Conservation (phyloP, 2,113 vertebrate species). For the Microcebus ravelobensis region DNA sequence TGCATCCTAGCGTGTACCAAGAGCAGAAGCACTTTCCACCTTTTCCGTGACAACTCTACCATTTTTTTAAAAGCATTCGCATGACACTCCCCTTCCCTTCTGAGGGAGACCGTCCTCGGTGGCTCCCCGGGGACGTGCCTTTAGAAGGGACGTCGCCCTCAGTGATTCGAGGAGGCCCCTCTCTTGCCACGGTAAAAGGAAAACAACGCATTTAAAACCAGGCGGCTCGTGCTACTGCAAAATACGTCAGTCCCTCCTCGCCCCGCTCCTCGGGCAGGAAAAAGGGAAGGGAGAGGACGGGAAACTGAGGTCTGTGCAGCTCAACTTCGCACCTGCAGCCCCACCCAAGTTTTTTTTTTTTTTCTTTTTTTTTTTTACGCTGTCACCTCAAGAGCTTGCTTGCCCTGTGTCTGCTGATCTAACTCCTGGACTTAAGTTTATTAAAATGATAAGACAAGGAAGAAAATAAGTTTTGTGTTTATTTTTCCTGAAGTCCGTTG, state of each 20-base stretch:
- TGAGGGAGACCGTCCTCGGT: not conserved
- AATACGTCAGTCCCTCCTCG: not conserved
- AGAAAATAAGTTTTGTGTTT: not conserved
- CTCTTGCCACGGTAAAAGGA: not conserved
- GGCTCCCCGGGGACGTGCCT: not conserved
- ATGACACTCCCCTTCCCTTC: not conserved
- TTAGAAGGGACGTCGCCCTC: not conserved
- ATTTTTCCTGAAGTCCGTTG: not conserved
- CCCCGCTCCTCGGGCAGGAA: not conserved
- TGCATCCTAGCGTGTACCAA: too few species aligned
- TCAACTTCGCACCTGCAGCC: not conserved
- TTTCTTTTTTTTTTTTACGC: not conserved
- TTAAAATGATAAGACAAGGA: not conserved
- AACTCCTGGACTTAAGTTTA: not conserved
- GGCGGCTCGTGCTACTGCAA: fast-evolving
- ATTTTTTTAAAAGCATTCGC: not conserved
- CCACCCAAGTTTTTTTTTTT: not conserved
- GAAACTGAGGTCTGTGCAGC: not conserved
- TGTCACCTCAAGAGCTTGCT: not conserved
- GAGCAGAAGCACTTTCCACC: not conserved
- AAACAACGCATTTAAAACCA: not conserved
- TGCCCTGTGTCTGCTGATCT: not conserved
- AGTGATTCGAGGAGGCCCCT: not conserved
- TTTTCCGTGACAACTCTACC: not conserved
- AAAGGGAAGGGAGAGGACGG: not conserved